Base-by-base conservation (phyloP, 2,888 invertebrate species). In the Arctia plantaginis region DNA sequence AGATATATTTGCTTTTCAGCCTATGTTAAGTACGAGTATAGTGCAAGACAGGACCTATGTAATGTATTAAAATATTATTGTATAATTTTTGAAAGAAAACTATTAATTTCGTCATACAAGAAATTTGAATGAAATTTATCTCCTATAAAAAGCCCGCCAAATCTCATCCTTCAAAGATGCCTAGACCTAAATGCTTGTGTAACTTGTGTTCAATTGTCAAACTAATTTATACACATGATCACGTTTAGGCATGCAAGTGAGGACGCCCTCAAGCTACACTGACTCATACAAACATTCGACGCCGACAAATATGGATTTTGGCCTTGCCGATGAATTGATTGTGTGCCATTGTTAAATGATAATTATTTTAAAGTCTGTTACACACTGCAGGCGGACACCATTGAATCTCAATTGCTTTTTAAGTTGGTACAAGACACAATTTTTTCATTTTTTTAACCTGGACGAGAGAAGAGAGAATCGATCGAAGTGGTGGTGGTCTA, bases 321-420 rank as follows among this genome's bases (percentile, higher is more conserved):
- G 77, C 91, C 91, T 91, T 90, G 90, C 72, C 70, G 81, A 69
- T 75, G 70, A 77, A 84, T 79, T 79, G 77, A 82, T 85, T 83
- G 78, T 80, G 73, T 74, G 73, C 82, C 82, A 82, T 86, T 85
- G 80, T 77, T 75, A 77, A 79, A 87, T 86, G 79, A 72, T 85
- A 88, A 87, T 87, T 80, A 81, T 73, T 75, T 74, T 71, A 72
- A 77, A 73, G 66, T 72, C 51, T 69, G 75, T 77, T 72, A 74
- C 73, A 79, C 76, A 75, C 70, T 27, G 69, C 10, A 59, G 55
- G 39, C 20, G 35, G 39, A 64, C 71, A 69, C 10, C 69, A 47
- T 64, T 62, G 33, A 70, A 73, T 75, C 0, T 59, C 3, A 55
- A 55, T 39, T 69, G 39, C 6, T 55, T 59, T 59, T 62, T 69